phyloP scores from a whole-genome alignment of 2,797 vertebrate species.

The Rhinella marina region DNA sequence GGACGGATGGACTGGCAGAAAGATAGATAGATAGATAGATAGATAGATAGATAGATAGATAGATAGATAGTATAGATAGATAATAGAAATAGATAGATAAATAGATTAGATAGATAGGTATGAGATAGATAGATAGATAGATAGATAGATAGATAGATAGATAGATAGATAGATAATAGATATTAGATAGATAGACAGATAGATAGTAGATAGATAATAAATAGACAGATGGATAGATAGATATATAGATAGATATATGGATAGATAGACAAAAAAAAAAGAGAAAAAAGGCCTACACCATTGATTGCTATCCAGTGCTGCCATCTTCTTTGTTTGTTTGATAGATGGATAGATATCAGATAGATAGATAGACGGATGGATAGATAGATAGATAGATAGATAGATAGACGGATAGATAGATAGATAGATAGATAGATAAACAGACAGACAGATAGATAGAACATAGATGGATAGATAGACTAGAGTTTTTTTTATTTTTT shows the following conservation, averaged over 20 bases:
- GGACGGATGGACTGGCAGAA: background rate
- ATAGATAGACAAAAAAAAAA: no score
- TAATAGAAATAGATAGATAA: background rate
- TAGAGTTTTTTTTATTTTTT: background rate
- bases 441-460: background rate
- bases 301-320: no score
- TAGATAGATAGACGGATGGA: background rate
- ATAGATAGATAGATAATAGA: background rate
- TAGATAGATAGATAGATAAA: slow-evolving; percentile 4
- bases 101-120: background rate
- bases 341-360: background rate
- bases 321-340: no score
- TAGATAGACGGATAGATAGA: background rate
- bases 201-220: background rate
- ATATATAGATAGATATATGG: background rate
- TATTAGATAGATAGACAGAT: background rate
- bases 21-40: slow-evolving; percentile 27
- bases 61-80: background rate
- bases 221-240: background rate
- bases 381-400: background rate
- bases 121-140: background rate
- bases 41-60: background rate
- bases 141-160: background rate
- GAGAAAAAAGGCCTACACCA: no score
- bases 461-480: background rate